A percentile compares a stretch with the other conserved stretches of the same genome.
Evolutionary conservation across 2,888 invertebrate genomes (phyloP).

Genomic region (Pristionchus arcanus): DNA sequence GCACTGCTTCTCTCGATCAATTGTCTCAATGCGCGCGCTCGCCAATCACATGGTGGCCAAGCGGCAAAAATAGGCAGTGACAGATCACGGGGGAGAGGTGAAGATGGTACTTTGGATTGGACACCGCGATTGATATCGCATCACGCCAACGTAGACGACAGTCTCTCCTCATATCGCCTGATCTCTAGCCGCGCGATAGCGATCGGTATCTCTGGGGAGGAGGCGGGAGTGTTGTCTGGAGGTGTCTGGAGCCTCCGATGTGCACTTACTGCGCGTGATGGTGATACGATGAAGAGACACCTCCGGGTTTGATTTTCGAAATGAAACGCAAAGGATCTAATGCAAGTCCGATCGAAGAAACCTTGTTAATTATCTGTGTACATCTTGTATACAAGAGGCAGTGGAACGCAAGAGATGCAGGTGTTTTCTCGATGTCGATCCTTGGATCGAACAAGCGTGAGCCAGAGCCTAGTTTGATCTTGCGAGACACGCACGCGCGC

Average conservation of each 20-base stretch:
- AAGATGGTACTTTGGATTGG: not conserved
- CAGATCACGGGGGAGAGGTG: not conserved
- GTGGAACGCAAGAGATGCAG: not conserved
- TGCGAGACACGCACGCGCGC: not conserved
- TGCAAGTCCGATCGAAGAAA: too few relatives aligned
- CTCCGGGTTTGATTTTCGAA: not conserved
- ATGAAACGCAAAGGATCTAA: too few relatives aligned
- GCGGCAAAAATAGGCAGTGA: not conserved
- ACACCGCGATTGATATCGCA: constrained; percentile 2
- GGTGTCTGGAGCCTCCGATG: not conserved
- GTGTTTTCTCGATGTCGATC: not conserved
- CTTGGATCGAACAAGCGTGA: not conserved
- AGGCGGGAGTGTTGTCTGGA: not conserved
- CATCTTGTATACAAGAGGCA: not conserved
- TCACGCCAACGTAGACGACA: not conserved
- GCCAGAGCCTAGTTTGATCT: not conserved
- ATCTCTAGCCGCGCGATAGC: not conserved
- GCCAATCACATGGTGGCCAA: not conserved
- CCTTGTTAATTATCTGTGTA: too few relatives aligned
- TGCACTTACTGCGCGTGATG: not conserved
- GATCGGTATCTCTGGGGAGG: not conserved
- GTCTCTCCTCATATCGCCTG: not conserved
- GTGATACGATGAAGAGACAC: constrained; percentile 9
- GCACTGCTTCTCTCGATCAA: not conserved
- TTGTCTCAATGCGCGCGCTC: not conserved